A percentile compares a stretch with the other conserved stretches of the same genome.
phyloP scores from a whole-genome alignment of 1,140 invertebrate species.

The Argopecten irradians region DNA sequence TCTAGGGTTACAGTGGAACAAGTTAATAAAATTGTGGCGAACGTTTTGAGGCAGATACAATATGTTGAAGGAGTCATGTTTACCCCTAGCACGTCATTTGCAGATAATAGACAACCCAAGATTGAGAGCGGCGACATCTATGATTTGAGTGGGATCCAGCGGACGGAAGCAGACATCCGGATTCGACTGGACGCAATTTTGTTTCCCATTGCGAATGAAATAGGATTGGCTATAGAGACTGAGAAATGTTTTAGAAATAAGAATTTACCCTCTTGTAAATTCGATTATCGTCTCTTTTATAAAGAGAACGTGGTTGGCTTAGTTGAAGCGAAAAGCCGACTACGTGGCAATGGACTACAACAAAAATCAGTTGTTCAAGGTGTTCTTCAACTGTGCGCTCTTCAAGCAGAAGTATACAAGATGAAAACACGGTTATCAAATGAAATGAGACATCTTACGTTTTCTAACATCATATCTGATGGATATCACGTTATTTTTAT shows the following conservation, averaged over 20 bases:
- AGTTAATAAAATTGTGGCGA: not conserved
- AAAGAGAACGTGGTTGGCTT: not conserved
- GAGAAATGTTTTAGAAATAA: not conserved
- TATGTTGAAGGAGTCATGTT: not conserved
- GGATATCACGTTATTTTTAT: not conserved
- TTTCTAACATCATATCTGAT: not conserved
- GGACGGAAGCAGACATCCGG: not conserved
- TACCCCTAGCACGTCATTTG: not conserved
- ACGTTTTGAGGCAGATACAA: not conserved
- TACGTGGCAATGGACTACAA: not conserved
- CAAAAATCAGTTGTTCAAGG: not conserved
- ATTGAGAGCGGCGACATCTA: not conserved
- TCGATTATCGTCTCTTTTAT: not conserved
- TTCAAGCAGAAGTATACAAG: not conserved
- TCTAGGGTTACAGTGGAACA: not conserved
- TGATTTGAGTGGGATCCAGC: not conserved
- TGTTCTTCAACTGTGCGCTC: not conserved
- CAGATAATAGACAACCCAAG: not conserved
- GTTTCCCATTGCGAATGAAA: not conserved
- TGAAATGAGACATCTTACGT: not conserved
- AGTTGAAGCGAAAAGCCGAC: not conserved
- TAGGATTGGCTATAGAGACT: not conserved
- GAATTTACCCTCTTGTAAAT: not conserved
- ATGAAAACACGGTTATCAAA: not conserved
- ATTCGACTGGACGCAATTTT: not conserved